phyloP scores from a whole-genome alignment of 2,888 invertebrate genomes.

The Gari tellinella region DNA sequence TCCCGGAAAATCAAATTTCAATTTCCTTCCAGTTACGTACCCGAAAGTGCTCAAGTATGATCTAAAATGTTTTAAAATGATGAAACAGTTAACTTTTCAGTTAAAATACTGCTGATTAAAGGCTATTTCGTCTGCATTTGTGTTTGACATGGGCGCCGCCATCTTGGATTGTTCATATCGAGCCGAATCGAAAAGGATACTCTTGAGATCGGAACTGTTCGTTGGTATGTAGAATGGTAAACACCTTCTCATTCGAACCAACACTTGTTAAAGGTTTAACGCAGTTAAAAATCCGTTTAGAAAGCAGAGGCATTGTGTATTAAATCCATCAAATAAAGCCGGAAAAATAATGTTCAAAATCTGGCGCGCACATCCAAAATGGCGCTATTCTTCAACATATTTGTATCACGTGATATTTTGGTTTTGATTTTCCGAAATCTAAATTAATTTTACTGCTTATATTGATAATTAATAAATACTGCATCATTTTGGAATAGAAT shows the following conservation, averaged over 20 bases:
- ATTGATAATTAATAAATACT: too few species aligned
- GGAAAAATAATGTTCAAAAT: slow-evolving; percentile 76
- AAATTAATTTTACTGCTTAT: too few species aligned
- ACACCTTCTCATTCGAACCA: slow-evolving; percentile 73
- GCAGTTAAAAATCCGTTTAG: slow-evolving; percentile 76
- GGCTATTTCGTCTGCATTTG: slow-evolving; percentile 29
- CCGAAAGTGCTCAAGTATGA: too few species aligned
- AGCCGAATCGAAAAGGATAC: slow-evolving; percentile 80
- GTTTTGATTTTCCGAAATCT: slow-evolving; percentile 5
- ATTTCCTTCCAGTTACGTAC: too few species aligned
- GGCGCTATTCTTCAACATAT: slow-evolving; percentile 56
- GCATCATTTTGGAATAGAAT: too few species aligned
- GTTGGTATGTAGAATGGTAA: slow-evolving; percentile 80
- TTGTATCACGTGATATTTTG: slow-evolving; percentile 57
- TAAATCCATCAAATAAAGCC: slow-evolving; percentile 60
- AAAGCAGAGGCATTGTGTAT: slow-evolving; percentile 80
- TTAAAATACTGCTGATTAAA: background rate
- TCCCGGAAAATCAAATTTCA: too few species aligned
- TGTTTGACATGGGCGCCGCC: slow-evolving; percentile 75
- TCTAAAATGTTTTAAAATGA: too few species aligned
- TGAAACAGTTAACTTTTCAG: too few species aligned
- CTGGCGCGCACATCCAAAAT: slow-evolving; percentile 81
- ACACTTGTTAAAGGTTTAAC: slow-evolving; percentile 71
- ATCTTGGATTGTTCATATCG: slow-evolving; percentile 74
- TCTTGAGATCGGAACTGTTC: slow-evolving; percentile 82